Evolutionary conservation across 2,113 vertebrate species (phyloP), one percentile per base, ranked within the genome.

Genomic region (Stomatorhinus ivindoensis): DNA sequence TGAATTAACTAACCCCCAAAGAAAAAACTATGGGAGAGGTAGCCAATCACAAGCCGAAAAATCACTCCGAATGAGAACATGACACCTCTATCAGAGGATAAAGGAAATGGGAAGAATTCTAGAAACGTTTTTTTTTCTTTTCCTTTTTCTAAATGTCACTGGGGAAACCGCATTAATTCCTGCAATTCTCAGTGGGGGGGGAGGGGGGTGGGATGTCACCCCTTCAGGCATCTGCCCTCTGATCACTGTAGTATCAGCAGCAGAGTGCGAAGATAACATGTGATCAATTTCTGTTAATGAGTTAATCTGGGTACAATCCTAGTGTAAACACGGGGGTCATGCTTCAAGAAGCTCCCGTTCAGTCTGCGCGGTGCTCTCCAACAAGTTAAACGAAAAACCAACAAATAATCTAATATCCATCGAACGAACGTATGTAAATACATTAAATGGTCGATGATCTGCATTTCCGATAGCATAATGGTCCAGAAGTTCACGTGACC

Each of bases 211-310:
- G 83, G 24, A 84, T 86, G 44, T 31, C 83, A 42, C 55, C 53
- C 83, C 61, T 53, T 44, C 51, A 3, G 58, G 85, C 84, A 39
- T 50, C 46, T 19, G 58, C 65, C 65, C 48, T 90, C 27, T 73
- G 50, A 86, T 85, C 82, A 55, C 53, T 17, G n/a, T 17, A 35
- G 17, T 46, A 47, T 87, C 51, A 46, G 84, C 5, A 44, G 19
- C 10, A 39, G 31, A 53, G 50, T 27, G 47, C 27, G 80, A 51
- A 73, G 27, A 51, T 5, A 61, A 50, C 61, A 89, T 24, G 17
- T 42, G 61, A 87, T 87, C 65, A 24, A 80, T 87, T 87, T 73
- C 21, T 76, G 46, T 90, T 90, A 90, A 90, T 87, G 46, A 89
- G 58, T 89, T 89, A 82, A 89, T 89, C 80, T 76, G 47, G 50